Percentiles rank a stretch among this genome's conserved stretches.
Conservation (phyloP, 2,797 vertebrate species). For the Apogon hyalosoma region DNA sequence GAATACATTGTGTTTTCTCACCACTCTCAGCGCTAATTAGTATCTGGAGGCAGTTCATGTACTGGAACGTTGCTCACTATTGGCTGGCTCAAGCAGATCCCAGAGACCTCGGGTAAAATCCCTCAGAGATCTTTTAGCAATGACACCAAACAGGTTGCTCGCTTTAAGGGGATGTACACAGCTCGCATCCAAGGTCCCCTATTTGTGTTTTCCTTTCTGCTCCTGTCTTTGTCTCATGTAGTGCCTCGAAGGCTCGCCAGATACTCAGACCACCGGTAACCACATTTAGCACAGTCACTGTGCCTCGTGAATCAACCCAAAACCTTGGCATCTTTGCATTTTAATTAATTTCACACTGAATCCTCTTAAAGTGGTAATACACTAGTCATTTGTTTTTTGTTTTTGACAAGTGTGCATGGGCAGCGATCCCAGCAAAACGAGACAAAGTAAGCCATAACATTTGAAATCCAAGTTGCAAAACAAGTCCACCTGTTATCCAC, state of each 20-base stretch:
- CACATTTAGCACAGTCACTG: slow-evolving; percentile 41
- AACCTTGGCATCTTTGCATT: slow-evolving; percentile 56
- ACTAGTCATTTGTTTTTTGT: slow-evolving; percentile 42
- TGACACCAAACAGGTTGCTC: slow-evolving; percentile 60
- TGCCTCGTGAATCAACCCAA: slow-evolving; percentile 29
- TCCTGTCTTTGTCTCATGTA: slow-evolving; percentile 30
- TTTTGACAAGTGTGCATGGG: slow-evolving; percentile 56
- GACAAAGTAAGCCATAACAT: slow-evolving; percentile 50
- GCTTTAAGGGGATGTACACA: slow-evolving; percentile 14
- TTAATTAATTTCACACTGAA: slow-evolving; percentile 68
- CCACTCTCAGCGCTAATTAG: slow-evolving; percentile 72
- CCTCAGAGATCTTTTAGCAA: slow-evolving; percentile 43
- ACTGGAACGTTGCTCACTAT: slow-evolving; percentile 48
- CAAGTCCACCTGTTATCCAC: slow-evolving; percentile 59
- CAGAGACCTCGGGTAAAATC: slow-evolving; percentile 59
- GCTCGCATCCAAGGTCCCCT: slow-evolving; percentile 32
- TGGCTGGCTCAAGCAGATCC: slow-evolving; percentile 50
- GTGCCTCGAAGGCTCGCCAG: slow-evolving; percentile 18
- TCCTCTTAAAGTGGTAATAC: slow-evolving; percentile 48
- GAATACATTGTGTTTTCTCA: slow-evolving; percentile 56
- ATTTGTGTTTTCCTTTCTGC: slow-evolving; percentile 37
- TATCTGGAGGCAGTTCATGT: slow-evolving; percentile 69
- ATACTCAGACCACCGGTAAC: slow-evolving; percentile 28
- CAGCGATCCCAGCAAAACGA: slow-evolving; percentile 59
- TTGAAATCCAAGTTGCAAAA: slow-evolving; percentile 54